A percentile compares a stretch with the other conserved stretches of the same genome.
These are phyloP conservation scores for Nomada fucata DNA, from an alignment of 2,888 invertebrate species.

Conservation along the genomic window DNA sequence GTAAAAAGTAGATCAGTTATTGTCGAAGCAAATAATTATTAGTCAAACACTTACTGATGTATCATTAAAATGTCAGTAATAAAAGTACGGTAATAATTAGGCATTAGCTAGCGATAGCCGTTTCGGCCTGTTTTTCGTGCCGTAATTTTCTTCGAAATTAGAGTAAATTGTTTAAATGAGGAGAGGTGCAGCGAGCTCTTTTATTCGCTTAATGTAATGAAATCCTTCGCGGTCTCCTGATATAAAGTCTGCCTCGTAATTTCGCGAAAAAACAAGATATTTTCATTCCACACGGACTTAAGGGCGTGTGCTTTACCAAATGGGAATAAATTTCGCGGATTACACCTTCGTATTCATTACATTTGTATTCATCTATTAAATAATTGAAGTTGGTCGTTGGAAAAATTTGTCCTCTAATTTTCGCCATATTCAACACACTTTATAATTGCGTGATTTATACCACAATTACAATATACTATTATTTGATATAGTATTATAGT, in stretches of 20 bases:
- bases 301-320: slow-evolving; percentile 21
- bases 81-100: slow-evolving; percentile 37
- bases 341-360: not conserved
- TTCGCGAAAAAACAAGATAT: slow-evolving; percentile 45
- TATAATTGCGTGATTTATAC: too few relatives aligned
- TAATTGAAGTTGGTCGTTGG: not conserved
- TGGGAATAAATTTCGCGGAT: slow-evolving; percentile 28
- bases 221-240: slow-evolving; percentile 42
- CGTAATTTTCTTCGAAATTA: slow-evolving; percentile 47
- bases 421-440: too few relatives aligned
- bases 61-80: not conserved
- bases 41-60: too few relatives aligned
- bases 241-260: slow-evolving; percentile 47
- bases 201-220: slow-evolving; percentile 58
- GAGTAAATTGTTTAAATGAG: slow-evolving; percentile 58
- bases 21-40: too few relatives aligned
- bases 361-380: not conserved
- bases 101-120: slow-evolving; percentile 10
- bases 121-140: slow-evolving; percentile 5
- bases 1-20: too few relatives aligned
- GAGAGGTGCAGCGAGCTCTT: slow-evolving; percentile 16
- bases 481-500: too few relatives aligned
- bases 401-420: too few relatives aligned
- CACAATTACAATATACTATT: too few relatives aligned
- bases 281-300: slow-evolving; percentile 13